Percentiles rank a stretch among this genome's conserved stretches.
Conservation (phyloP, 2,888 invertebrate species). For the Thereva unica region DNA sequence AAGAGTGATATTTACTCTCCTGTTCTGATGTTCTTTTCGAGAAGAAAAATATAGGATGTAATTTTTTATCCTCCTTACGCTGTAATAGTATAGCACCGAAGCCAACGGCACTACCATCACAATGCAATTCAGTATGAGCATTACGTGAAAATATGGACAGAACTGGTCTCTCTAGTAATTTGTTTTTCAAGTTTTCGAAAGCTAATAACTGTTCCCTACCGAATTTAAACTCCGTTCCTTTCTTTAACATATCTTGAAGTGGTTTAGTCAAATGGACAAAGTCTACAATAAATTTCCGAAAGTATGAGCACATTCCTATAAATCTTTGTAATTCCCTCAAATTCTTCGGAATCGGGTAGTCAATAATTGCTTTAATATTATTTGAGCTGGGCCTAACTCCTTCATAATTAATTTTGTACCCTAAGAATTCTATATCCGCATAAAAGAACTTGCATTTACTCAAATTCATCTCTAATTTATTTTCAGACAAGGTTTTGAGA, state of each 20-base stretch:
- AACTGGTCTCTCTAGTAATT: slow-evolving; percentile 42
- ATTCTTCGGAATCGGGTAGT: slow-evolving; percentile 43
- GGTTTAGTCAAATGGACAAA: slow-evolving; percentile 46
- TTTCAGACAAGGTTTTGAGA: slow-evolving; percentile 42
- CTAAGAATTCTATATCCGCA: slow-evolving; percentile 44
- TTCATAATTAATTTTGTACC: slow-evolving; percentile 41
- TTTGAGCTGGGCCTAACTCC: slow-evolving; percentile 42
- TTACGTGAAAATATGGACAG: slow-evolving; percentile 47
- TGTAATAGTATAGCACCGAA: slow-evolving; percentile 47
- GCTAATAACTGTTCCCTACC: slow-evolving; percentile 14
- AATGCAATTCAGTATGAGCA: slow-evolving; percentile 47
- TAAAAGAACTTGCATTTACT: slow-evolving; percentile 45
- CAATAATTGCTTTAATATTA: slow-evolving; percentile 42
- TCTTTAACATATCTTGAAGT: slow-evolving; percentile 46
- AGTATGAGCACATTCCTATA: slow-evolving; percentile 40
- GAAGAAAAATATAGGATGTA: slow-evolving; percentile 48
- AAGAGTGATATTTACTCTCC: slow-evolving; percentile 48
- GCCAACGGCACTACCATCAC: slow-evolving; percentile 46
- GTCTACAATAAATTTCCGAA: slow-evolving; percentile 37
- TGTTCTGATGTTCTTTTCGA: slow-evolving; percentile 46
- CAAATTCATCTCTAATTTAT: slow-evolving; percentile 38
- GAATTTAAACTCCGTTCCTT: slow-evolving; percentile 34
- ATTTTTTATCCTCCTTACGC: slow-evolving; percentile 40
- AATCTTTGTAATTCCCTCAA: slow-evolving; percentile 43
- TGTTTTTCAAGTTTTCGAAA: slow-evolving; percentile 35